Evolutionary conservation across 1,140 invertebrate genomes (phyloP).

Genomic region (Akabosia matsudoensis): DNA sequence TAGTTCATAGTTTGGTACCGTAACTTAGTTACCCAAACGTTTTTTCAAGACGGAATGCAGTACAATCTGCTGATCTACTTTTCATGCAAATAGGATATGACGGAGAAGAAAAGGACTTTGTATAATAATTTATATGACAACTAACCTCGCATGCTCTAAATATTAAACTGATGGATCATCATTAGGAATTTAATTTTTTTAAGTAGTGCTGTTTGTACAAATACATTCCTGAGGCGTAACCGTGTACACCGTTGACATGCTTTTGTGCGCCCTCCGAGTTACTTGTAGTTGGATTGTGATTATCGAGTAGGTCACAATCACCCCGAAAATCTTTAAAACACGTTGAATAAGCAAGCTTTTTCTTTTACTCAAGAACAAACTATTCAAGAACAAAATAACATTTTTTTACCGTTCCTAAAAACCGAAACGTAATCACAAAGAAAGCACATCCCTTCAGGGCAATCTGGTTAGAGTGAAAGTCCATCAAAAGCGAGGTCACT

Average conservation of each 20-base stretch:
- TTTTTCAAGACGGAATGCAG: too few species aligned
- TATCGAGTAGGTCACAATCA: constrained; percentile 39
- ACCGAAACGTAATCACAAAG: constrained; percentile 37
- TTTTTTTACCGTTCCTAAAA: constrained; percentile 34
- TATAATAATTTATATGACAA: too few species aligned
- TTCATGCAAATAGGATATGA: too few species aligned
- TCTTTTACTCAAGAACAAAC: background rate
- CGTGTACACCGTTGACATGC: too few species aligned
- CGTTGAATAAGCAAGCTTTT: background rate
- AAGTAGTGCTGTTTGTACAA: too few species aligned
- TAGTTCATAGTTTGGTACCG: too few species aligned
- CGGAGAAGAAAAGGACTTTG: too few species aligned
- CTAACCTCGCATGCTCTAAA: too few species aligned
- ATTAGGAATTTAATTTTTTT: too few species aligned
- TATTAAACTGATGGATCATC: too few species aligned
- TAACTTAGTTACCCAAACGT: too few species aligned
- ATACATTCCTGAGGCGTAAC: background rate
- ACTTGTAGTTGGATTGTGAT: constrained; percentile 42
- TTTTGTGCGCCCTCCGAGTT: constrained; percentile 22
- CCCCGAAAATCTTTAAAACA: constrained; percentile 31
- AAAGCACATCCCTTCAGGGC: constrained; percentile 31
- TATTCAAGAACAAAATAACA: background rate
- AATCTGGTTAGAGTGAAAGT: constrained; percentile 37
- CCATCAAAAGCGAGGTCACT: constrained; percentile 29
- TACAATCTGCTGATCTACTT: too few species aligned